Evolutionary conservation across 2,113 vertebrate species (phyloP).

Genomic region (Eidolon helvum): DNA sequence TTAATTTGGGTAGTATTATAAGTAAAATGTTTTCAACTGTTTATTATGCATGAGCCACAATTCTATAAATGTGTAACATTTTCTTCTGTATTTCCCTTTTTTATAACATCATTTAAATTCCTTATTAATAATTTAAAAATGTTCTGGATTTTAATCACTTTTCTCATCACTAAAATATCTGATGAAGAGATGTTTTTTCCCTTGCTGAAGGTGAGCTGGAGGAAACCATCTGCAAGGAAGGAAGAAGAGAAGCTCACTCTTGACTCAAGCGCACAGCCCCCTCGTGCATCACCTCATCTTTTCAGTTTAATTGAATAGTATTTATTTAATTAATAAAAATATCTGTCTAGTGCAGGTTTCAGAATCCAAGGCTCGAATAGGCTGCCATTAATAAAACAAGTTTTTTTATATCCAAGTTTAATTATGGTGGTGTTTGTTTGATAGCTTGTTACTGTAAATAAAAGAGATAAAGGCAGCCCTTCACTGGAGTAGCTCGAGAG

Average conservation of each 20-base stretch:
- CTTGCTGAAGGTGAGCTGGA: slow-evolving; percentile 83
- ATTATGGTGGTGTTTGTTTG: slow-evolving; percentile 87
- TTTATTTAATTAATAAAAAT: slow-evolving; percentile 66
- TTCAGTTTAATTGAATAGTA: slow-evolving; percentile 39
- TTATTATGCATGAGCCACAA: slow-evolving; percentile 86
- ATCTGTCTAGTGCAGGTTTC: slow-evolving; percentile 65
- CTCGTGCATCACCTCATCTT: background rate
- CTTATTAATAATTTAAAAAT: slow-evolving; percentile 85
- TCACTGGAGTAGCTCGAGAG: slow-evolving; percentile 91
- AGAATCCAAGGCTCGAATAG: slow-evolving; percentile 71
- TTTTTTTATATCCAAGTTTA: slow-evolving; percentile 82
- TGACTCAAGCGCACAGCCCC: background rate
- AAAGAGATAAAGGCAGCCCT: slow-evolving; percentile 91
- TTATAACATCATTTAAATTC: slow-evolving; percentile 88
- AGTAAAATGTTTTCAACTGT: slow-evolving; percentile 82
- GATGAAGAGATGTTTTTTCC: slow-evolving; percentile 59
- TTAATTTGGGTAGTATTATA: slow-evolving; percentile 74
- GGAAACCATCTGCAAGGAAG: slow-evolving; percentile 55
- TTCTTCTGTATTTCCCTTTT: slow-evolving; percentile 82
- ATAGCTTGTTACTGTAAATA: slow-evolving; percentile 94
- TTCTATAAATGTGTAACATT: slow-evolving; percentile 87
- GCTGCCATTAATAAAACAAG: slow-evolving; percentile 74
- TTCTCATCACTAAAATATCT: slow-evolving; percentile 81
- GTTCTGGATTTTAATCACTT: slow-evolving; percentile 88
- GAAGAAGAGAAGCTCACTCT: slow-evolving; percentile 45